These are phyloP conservation scores for Papilio demoleus DNA, from an alignment of 2,888 invertebrate genomes.

Conservation along the genomic window DNA sequence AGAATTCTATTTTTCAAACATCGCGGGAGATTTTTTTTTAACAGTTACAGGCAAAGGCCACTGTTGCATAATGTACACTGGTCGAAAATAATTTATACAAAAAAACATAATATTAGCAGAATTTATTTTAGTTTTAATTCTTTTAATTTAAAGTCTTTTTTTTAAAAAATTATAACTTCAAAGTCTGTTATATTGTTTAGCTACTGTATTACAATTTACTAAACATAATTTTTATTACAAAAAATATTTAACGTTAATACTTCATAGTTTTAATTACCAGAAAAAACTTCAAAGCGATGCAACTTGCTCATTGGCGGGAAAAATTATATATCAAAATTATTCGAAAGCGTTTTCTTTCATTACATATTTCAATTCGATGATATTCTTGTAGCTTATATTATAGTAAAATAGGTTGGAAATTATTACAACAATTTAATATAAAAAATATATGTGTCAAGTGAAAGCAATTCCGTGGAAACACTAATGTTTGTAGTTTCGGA, in stretches of 20 bases:
- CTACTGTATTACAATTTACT: neutral
- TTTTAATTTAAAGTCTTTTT: too few relatives aligned
- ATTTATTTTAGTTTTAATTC: too few relatives aligned
- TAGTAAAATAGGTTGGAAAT: too few relatives aligned
- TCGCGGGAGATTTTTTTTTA: neutral
- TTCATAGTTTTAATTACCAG: neutral
- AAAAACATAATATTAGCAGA: too few relatives aligned
- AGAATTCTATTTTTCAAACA: slow-evolving; percentile 7
- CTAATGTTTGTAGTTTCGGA: too few relatives aligned
- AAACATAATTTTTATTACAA: neutral
- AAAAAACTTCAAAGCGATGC: slow-evolving; percentile 1
- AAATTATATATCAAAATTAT: neutral
- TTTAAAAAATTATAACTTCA: too few relatives aligned
- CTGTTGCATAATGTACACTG: neutral
- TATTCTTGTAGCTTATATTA: too few relatives aligned
- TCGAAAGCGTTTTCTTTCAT: neutral
- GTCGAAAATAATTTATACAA: too few relatives aligned
- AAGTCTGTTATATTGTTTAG: neutral
- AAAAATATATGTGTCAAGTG: too few relatives aligned
- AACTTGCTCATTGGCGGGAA: neutral
- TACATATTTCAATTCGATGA: too few relatives aligned
- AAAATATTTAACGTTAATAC: neutral
- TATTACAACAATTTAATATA: too few relatives aligned
- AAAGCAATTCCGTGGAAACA: too few relatives aligned
- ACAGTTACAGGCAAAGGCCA: neutral